Evolutionary conservation across 2,797 vertebrate genomes (phyloP).

Genomic region (Coregonus sp.): DNA sequence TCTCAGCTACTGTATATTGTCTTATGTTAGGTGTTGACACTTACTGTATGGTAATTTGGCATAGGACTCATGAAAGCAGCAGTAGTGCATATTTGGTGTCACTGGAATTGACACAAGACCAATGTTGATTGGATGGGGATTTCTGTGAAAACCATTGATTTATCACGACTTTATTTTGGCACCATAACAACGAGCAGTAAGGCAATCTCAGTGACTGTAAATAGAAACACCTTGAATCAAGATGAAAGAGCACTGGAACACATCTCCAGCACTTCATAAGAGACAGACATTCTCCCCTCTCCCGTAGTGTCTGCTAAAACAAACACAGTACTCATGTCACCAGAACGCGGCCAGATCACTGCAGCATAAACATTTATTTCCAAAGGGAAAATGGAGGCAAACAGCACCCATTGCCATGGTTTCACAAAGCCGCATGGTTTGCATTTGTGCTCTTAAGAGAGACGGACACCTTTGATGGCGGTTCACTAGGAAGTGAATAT

Average conservation of each 20-base stretch:
- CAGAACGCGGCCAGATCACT: constrained; percentile 64
- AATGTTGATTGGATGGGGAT: constrained; percentile 35
- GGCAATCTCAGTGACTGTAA: constrained; percentile 43
- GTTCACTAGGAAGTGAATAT: constrained; percentile 40
- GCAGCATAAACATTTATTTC: constrained; percentile 69
- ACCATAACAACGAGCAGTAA: constrained; percentile 7
- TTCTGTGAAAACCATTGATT: constrained; percentile 40
- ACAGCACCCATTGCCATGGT: constrained; percentile 65
- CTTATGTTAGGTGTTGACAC: no score
- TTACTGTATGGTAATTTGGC: neutral
- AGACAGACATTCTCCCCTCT: constrained; percentile 48
- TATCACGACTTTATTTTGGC: constrained; percentile 46
- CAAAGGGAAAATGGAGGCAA: constrained; percentile 58
- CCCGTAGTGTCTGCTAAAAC: constrained; percentile 61
- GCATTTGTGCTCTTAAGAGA: constrained; percentile 58
- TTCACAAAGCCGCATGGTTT: constrained; percentile 59
- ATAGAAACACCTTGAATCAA: constrained; percentile 59
- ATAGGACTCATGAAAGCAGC: neutral
- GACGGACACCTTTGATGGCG: constrained; percentile 20
- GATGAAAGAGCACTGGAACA: constrained; percentile 48
- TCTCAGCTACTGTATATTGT: no score
- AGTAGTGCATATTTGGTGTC: neutral
- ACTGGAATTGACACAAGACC: constrained; percentile 9
- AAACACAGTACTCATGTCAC: constrained; percentile 67
- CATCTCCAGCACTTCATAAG: constrained; percentile 53